Percentiles rank a stretch among this genome's conserved stretches.
These are phyloP conservation scores for Meiosimyza platycephala DNA, from an alignment of 2,888 invertebrate genomes.

Conservation along the genomic window DNA sequence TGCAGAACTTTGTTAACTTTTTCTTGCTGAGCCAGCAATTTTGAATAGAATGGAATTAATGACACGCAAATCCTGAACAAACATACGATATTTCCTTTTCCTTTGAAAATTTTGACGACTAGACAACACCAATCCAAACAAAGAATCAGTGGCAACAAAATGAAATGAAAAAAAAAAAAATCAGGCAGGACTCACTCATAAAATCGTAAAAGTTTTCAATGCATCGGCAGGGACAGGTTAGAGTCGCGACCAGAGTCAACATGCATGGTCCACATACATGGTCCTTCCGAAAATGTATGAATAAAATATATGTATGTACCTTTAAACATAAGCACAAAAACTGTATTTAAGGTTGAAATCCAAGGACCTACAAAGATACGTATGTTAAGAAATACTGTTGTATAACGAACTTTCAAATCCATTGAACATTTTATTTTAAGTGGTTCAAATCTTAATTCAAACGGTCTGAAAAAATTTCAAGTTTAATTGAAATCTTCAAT, in stretches of 20 bases:
- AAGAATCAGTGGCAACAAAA: neutral
- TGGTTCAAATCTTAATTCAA: too few relatives aligned
- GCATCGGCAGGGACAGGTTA: neutral
- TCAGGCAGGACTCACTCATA: neutral
- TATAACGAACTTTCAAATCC: too few relatives aligned
- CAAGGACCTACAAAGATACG: too few relatives aligned
- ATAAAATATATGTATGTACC: too few relatives aligned
- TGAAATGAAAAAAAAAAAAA: neutral
- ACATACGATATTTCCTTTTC: conserved; percentile 34
- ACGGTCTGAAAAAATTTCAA: too few relatives aligned
- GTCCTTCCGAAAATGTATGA: too few relatives aligned
- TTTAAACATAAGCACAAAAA: too few relatives aligned
- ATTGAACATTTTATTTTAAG: too few relatives aligned
- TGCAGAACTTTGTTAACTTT: neutral
- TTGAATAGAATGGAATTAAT: conserved; percentile 43
- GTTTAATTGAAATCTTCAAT: too few relatives aligned
- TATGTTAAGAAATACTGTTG: too few relatives aligned
- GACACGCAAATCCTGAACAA: conserved; percentile 45
- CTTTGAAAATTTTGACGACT: conserved; percentile 11
- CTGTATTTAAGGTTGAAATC: too few relatives aligned
- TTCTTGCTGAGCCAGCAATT: conserved; percentile 10
- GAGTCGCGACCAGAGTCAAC: neutral
- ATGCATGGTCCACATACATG: neutral
- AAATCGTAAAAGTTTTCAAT: too few relatives aligned
- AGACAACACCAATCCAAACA: conserved; percentile 22